Evolutionary conservation across 2,888 invertebrate species (phyloP).

Genomic region (Adelphocoris suturalis): DNA sequence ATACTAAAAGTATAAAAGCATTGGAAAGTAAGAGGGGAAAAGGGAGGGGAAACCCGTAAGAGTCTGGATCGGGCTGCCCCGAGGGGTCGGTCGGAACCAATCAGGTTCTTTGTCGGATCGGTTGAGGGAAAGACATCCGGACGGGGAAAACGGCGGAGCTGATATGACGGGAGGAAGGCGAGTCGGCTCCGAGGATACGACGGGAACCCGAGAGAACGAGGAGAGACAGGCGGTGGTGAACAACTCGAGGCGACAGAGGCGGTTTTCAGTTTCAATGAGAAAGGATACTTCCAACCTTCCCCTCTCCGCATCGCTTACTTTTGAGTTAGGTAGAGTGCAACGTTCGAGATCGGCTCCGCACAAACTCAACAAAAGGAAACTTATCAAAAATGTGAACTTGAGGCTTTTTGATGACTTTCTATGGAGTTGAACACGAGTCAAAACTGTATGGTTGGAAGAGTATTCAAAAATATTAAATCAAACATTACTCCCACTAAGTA

Average conservation of each 20-base stretch:
- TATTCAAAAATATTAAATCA: no score
- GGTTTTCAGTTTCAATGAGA: conserved; percentile 33
- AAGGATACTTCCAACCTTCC: conserved; percentile 6
- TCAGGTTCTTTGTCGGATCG: conserved; percentile 30
- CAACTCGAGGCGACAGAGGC: conserved; percentile 35
- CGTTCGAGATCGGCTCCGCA: no score
- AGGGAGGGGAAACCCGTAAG: not conserved
- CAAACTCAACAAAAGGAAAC: no score
- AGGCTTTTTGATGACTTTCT: no score
- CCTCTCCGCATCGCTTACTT: not conserved
- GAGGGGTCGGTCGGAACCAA: conserved; percentile 42
- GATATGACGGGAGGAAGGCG: not conserved
- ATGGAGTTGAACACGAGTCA: no score
- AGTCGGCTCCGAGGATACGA: conserved; percentile 4
- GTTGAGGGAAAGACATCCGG: not conserved
- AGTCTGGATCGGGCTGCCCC: not conserved
- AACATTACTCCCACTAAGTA: no score
- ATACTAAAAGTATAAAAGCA: conserved; percentile 7
- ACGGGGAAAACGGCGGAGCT: not conserved
- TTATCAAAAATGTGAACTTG: no score
- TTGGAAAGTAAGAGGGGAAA: not conserved
- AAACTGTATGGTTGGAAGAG: no score
- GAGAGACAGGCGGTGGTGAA: conserved; percentile 5
- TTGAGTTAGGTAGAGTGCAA: not conserved
- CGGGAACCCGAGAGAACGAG: not conserved